Evolutionary conservation across 1,140 invertebrate genomes (phyloP), one percentile per base, ranked within the genome.

Genomic region (Trichonephila clavata): DNA sequence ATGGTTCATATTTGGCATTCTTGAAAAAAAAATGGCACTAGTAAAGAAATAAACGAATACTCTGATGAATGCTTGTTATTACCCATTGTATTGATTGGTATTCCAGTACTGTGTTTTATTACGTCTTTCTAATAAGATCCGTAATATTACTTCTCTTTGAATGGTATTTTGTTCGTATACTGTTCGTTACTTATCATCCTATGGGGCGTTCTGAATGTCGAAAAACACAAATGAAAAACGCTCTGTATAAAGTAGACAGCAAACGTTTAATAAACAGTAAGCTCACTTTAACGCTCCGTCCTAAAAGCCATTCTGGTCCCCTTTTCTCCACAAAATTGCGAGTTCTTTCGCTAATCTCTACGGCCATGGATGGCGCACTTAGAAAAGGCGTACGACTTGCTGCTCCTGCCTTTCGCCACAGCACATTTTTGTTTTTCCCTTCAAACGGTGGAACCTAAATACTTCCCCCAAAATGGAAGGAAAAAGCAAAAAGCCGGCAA

Each of bases 321-420:
- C 57, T 89, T 87, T 87, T 63, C 68, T 57, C 50, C 39, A 50
- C 50, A 80, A 90, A 90, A 90, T 90, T 90, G 88, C 71, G 57
- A 90, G 88, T 90, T 90, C 65, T 90, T 90, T 63, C 71, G 59
- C 71, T 90, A 90, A 90, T 90, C 88, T 80, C 61, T 57, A 59
- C 87, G 18, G 87, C 87, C 50, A 71, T 89, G 61, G 87, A 89
- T 24, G 87, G 20, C 61, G 87, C 50, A 89, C 87, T 89, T 89
- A 89, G 87, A 50, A 68, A 8, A 81, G 39, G 43, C 20, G 10
- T 43, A 59, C 81, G 20, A n/a, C 50, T 57, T 84, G 50, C 57
- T 71, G 61, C 16, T 63, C 5, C 21, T 71, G 27, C 63, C 32
- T 88, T 39, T 39, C 4, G 16, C 14, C 63, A 57, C n/a, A 24